These are phyloP conservation scores for Athetis lepigone DNA, from an alignment of 2,888 invertebrate species.

Conservation along the genomic window DNA sequence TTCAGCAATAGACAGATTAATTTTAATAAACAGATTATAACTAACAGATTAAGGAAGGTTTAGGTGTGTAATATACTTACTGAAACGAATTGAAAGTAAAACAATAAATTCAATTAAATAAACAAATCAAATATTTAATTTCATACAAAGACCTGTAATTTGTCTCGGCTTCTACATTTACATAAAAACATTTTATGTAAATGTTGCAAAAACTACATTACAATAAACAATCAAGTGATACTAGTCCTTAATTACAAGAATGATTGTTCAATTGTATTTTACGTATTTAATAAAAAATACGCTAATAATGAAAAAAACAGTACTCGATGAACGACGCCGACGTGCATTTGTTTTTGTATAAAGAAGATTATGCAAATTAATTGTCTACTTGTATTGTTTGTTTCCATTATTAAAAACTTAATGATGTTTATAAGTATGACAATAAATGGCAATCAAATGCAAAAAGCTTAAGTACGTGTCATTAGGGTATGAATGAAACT, in stretches of 20 bases:
- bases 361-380: slow-evolving; percentile 16
- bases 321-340: background rate
- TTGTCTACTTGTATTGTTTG: slow-evolving; percentile 2
- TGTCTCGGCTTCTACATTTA: too few species aligned
- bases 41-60: too few species aligned
- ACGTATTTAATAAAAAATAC: slow-evolving; percentile 11
- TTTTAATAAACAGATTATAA: too few species aligned
- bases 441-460: background rate
- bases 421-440: background rate
- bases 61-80: too few species aligned
- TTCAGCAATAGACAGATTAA: too few species aligned
- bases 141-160: too few species aligned
- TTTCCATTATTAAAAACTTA: background rate
- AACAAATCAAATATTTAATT: too few species aligned
- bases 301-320: background rate
- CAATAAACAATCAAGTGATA: slow-evolving; percentile 25
- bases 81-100: too few species aligned
- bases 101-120: too few species aligned
- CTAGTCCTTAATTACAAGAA: slow-evolving; percentile 9
- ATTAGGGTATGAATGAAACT: background rate
- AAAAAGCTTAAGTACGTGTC: background rate
- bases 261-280: slow-evolving; percentile 9
- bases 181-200: too few species aligned
- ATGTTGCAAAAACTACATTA: background rate
- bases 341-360: slow-evolving; percentile 5